Evolutionary conservation across 2,888 invertebrate species (phyloP), one percentile per base, ranked within the genome.

Genomic region (Tipula helvola): DNA sequence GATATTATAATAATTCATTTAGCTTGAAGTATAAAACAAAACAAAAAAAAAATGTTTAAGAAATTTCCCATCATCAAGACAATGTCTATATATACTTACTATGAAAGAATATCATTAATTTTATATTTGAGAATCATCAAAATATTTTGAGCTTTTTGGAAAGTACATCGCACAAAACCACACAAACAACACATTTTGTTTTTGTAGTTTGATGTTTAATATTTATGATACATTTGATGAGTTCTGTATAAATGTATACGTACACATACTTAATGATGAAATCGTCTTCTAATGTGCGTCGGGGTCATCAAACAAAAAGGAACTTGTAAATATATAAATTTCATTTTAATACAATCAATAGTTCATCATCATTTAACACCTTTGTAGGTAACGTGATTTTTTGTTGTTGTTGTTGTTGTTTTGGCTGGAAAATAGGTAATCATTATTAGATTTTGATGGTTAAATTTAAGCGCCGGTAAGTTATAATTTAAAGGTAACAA

Each of bases 1-100:
- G 71, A 71, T 71, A 71, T 71, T 71, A 71, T 71, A 71, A 71
- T 71, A 71, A 71, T 71, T 71, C 71, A 71, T 71, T 71, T 71
- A 71, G 71, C 71, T 71, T 71, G 71, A 71, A 71, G 71, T 71
- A 71, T 71, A 71, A 71, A 71, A 71, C 71, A 71, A 71, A 71
- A 18, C 8, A 57, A 57, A 71, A 71, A 71, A 18, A 71, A 28
- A 28, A 71, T 28, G 16, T 71, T 71, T 71, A 28, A 28, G 71
- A 71, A 71, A 71, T 71, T 71, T 71, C 71, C 28, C 71, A 71
- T 71, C 71, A 71, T 28, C 71, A 71, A 71, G 71, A 71, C 18
- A 10, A 71, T 71, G 71, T 71, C 28, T 71, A 71, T 71, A 71
- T 28, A 71, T 10, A 71, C 10, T 28, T 28, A 13, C 5, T 52